These are phyloP conservation scores for Hipparchia sbordonii DNA, from an alignment of 2,888 invertebrate species.

Conservation along the genomic window DNA sequence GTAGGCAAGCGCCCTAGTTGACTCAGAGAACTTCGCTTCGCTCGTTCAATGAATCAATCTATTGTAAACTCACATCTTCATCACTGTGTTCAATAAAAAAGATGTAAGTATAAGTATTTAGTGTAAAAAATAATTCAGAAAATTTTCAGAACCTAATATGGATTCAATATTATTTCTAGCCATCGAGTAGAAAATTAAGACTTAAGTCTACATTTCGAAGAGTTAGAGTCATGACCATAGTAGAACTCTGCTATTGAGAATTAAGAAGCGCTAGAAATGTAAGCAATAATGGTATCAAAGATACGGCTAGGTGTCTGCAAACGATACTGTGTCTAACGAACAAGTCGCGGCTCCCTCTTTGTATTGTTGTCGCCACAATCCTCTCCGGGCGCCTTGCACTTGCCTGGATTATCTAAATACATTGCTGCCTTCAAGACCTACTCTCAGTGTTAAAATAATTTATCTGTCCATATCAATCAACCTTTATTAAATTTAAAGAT, in stretches of 20 bases:
- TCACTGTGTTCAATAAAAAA: no score
- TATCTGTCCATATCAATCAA: not conserved
- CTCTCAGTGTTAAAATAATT: slow-evolving; percentile 13
- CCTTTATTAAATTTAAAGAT: no score
- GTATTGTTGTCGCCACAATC: slow-evolving; percentile 19
- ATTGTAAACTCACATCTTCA: no score
- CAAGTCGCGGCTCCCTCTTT: slow-evolving; percentile 16
- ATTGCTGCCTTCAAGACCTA: slow-evolving; percentile 38
- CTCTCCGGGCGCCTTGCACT: slow-evolving; percentile 44
- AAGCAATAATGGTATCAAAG: slow-evolving; percentile 4
- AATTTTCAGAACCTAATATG: not conserved
- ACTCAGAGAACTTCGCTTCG: no score
- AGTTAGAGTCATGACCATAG: not conserved
- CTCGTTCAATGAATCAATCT: no score
- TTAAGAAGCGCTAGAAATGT: slow-evolving; percentile 19
- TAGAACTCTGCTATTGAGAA: slow-evolving; percentile 21
- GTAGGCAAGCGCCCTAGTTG: no score
- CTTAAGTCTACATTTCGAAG: not conserved
- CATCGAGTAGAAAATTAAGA: no score
- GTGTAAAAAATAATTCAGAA: not conserved
- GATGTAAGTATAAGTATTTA: no score
- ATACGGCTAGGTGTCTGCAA: slow-evolving; percentile 13
- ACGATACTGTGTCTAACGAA: slow-evolving; percentile 17
- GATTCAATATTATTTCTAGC: not conserved
- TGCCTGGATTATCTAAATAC: slow-evolving; percentile 46